Base-by-base conservation (phyloP, 2,888 invertebrate species). In the Nymphalis urticae region DNA sequence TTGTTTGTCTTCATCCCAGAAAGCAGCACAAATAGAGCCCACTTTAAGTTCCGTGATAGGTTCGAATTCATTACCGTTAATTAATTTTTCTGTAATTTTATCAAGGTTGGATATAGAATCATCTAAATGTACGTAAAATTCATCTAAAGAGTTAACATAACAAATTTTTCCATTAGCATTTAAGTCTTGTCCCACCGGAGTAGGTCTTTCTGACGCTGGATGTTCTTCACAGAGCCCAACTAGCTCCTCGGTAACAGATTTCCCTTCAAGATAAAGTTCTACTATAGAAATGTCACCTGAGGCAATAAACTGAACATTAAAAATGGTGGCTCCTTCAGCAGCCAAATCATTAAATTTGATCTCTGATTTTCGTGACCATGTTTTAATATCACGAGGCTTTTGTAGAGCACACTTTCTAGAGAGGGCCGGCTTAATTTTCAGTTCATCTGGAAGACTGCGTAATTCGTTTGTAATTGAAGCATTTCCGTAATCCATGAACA, bases 111-210 rank as follows among this genome's bases (percentile, higher is more conserved):
- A 80, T 0, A 93, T 85, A 17, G 92, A 89, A 64, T 93, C 94
- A 61, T 94, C 94, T 56, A 95, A 85, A 75, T 96, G 96, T 9
- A 97, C 91, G 88, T 96, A 96, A 82, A 97, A 97, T 74, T 96
- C 95, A 32, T 94, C 94, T 0, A 95, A 93, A 0, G 95, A 94
- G 77, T 95, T 95, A 1, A 95, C 90, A 76, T 95, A 95, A 77
- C 95, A 95, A 1, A 96, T 92, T 79, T 94, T 95, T 16, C 95
- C 95, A 13, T 93, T 94, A 74, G 88, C 85, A 32, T 84, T 81
- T 59, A 87, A 79, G 69, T 92, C 93, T 75, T 87, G 88, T 0
- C 93, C 89, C 0, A 88, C 82, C 0, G 92, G 92, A 7, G 88
- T 83, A 61, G 77, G 93, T 80, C 87, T 86, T 81, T 80, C 94